A percentile compares a stretch with the other conserved stretches of the same genome.
Evolutionary conservation across 2,888 invertebrate genomes (phyloP).

Genomic region (Agrilus biguttatus): DNA sequence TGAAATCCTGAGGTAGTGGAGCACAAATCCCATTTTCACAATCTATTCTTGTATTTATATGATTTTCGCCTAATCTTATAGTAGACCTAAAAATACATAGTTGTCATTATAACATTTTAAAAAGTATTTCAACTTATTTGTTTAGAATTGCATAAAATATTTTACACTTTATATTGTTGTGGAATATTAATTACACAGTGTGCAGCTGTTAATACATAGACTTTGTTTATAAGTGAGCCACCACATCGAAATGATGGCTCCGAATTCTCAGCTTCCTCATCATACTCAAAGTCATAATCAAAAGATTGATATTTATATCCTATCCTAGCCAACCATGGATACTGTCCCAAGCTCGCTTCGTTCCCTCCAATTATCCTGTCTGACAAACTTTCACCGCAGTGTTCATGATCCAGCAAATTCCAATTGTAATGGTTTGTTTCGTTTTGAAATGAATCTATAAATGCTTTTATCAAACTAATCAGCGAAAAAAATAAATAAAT

Average conservation of each 20-base stretch:
- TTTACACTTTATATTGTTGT: constrained; percentile 8
- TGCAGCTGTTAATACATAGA: constrained; percentile 30
- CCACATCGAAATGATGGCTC: constrained; percentile 24
- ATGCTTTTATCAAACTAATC: neutral
- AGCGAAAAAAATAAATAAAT: neutral
- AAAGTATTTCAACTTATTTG: neutral
- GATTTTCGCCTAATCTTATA: constrained; percentile 21
- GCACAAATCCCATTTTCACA: constrained; percentile 23
- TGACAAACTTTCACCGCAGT: constrained; percentile 40
- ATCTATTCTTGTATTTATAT: constrained; percentile 14
- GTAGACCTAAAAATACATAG: constrained; percentile 10
- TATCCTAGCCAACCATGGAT: constrained; percentile 47
- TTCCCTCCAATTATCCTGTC: constrained; percentile 49
- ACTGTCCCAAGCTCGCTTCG: constrained; percentile 43
- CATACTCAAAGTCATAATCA: neutral
- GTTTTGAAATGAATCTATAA: constrained; percentile 20
- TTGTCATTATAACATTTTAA: neutral
- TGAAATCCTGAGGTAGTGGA: constrained; percentile 28
- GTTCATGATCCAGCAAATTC: constrained; percentile 30
- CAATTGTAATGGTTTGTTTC: constrained; percentile 25
- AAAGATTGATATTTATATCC: constrained; percentile 32
- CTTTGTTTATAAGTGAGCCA: constrained; percentile 26
- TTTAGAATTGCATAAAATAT: neutral
- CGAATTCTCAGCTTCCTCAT: constrained; percentile 3
- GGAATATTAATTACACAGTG: constrained; percentile 24